Evolutionary conservation across 64 coral and sea anemone species (phyloP), one percentile per base, ranked within the genome.

Genomic region (Acropora tenuis): DNA sequence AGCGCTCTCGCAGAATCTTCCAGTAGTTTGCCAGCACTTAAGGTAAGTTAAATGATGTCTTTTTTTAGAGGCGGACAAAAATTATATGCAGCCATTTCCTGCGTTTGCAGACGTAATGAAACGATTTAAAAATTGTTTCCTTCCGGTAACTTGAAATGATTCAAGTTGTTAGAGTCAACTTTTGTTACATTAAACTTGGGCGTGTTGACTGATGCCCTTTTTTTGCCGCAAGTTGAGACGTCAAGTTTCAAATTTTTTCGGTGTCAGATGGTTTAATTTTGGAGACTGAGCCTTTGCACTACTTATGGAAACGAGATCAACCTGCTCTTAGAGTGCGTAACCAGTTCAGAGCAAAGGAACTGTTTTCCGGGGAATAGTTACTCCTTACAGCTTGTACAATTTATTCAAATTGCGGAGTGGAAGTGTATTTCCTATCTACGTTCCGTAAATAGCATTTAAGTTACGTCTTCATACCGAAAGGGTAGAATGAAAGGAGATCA

Each of bases 241-340:
- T 85, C 82, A 85, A 85, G 63, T 72, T 69, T 69, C 81, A 84
- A n/a, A 15, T 46, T 41, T 3, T n/a, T 85, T 69, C 30, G 65
- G 43, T 41, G 45, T 67, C 3, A 46, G 47, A 12, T 20, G 44
- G 11, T 85, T 13, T 43, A 13, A 53, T 50, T 5, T 80, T 80
- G 1, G 3, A 84, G n/a, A n/a, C n/a, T n/a, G 61, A n/a, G 59
- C 41, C 43, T 85, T 18, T 43, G 11, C 45, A 43, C n/a, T 6
- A 59, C 82, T 65, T 9, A 47, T 5, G 18, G 15, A 49, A 44
- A 84, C 17, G 1, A 19, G 44, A 44, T 67, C 10, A 13, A 15
- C 60, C 16, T 63, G 16, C 50, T 8, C 3, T 42, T 59, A 41
- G 1, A 71, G 68, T 13, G 4, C 16, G 30, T 59, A 30, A 43